These are phyloP conservation scores for Trichonephila clavata DNA, from an alignment of 1,140 invertebrate genomes.

Conservation along the genomic window DNA sequence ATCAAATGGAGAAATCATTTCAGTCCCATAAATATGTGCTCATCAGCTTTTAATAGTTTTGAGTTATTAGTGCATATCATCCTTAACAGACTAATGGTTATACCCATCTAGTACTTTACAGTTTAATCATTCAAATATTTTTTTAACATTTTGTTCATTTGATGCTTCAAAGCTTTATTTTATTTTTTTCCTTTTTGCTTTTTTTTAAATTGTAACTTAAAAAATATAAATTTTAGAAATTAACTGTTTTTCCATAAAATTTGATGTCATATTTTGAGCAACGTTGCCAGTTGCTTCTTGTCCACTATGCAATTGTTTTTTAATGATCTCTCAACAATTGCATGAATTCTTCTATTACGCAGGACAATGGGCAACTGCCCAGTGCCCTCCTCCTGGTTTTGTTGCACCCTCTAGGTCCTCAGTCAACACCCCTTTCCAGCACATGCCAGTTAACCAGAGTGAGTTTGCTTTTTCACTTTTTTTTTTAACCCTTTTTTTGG, in stretches of 20 bases:
- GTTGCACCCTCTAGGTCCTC: slow-evolving; percentile 74
- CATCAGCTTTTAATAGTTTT: too few species aligned
- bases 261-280: neutral
- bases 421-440: slow-evolving; percentile 75
- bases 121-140: too few species aligned
- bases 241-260: too few species aligned
- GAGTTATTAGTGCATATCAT: too few species aligned
- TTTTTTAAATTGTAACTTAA: too few species aligned
- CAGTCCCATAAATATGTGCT: too few species aligned
- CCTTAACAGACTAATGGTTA: too few species aligned
- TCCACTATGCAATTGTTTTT: slow-evolving; percentile 28
- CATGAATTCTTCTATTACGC: slow-evolving; percentile 70
- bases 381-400: slow-evolving; percentile 76
- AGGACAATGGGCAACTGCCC: slow-evolving; percentile 75
- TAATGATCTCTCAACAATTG: slow-evolving; percentile 28
- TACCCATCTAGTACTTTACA: too few species aligned
- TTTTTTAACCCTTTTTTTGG: slow-evolving; percentile 33
- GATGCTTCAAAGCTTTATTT: neutral
- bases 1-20: too few species aligned
- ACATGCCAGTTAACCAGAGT: slow-evolving; percentile 76
- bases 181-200: neutral
- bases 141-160: too few species aligned
- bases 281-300: neutral
- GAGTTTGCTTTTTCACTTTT: slow-evolving; percentile 58
- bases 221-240: too few species aligned